Conservation (phyloP, 2,797 vertebrate genomes). For the Falco rusticolus region DNA sequence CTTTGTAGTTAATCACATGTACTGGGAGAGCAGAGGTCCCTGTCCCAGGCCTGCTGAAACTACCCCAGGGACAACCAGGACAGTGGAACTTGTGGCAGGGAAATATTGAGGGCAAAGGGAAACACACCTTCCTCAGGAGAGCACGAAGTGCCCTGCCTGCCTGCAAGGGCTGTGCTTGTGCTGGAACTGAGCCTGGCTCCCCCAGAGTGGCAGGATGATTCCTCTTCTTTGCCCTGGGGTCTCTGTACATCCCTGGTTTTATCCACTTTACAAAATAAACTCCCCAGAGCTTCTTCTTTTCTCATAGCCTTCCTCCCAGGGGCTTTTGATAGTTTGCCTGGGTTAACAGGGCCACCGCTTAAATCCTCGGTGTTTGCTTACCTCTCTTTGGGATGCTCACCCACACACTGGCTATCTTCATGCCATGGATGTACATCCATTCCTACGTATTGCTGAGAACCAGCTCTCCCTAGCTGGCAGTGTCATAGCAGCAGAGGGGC, state of each 20-base stretch:
- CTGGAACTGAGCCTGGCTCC: neutral
- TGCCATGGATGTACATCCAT: neutral
- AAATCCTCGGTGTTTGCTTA: neutral
- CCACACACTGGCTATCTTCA: neutral
- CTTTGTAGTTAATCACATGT: neutral
- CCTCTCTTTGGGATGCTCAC: neutral
- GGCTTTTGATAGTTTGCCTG: neutral
- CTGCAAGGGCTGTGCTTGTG: neutral
- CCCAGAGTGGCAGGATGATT: rapidly evolving
- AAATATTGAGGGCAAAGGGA: neutral
- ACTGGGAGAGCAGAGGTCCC: neutral
- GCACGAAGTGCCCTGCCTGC: neutral
- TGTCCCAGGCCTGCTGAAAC: neutral
- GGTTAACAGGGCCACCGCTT: neutral
- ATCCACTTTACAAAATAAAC: neutral
- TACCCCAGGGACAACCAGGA: neutral
- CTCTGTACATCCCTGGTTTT: neutral
- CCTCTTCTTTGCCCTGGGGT: neutral
- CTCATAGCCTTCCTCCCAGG: neutral
- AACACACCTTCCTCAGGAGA: neutral
- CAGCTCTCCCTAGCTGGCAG: neutral
- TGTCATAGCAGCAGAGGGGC: neutral
- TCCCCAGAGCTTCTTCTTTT: neutral
- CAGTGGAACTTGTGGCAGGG: neutral
- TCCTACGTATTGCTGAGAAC: rapidly evolving